Evolutionary conservation across 2,797 vertebrate genomes (phyloP), one percentile per base, ranked within the genome.

Genomic region (Myripristis murdjan): DNA sequence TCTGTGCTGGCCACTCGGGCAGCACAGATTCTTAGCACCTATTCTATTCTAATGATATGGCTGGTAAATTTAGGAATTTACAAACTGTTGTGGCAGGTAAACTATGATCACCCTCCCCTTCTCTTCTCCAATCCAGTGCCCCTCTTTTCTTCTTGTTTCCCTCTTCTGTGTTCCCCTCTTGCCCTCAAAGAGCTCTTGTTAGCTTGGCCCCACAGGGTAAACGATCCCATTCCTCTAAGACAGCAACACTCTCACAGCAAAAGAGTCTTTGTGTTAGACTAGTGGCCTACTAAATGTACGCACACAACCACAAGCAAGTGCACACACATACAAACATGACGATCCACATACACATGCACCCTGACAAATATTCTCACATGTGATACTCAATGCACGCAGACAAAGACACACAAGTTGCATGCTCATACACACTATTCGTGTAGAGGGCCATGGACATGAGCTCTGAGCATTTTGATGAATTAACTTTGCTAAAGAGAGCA

Each of bases 61-160:
- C 23, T 11, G 12, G 23, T 49, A 2, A 24, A 16, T n/a, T 46
- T 46, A 6, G 24, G 10, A 14, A 51, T 6, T 51, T 15, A 31
- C 26, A 31, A 18, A 54, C 7, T 18, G 10, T 5, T 68, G 56
- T 70, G 67, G 47, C 7, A 65, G 23, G 58, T 46, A 39, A 24
- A 61, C 61, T 68, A 56, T 46, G 24, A 12, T 77, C 66, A 75
- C 70, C 63, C 85, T 75, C 79, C 73, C 75, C 74, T 62, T 70
- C 37, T 64, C 57, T 85, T 47, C 69, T 69, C 82, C 83, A 85
- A 84, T 87, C 68, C 73, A 79, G 23, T 71, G 66, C 70, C 70
- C 51, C 28, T 48, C 26, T 70, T 61, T 51, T 35, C 37, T 31
- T 58, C 10, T n/a, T 22, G 46, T 47, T 56, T n/a, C 26, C 61